These are phyloP conservation scores for Telmatherina bonti DNA, from an alignment of 2,797 vertebrate genomes.

Conservation along the genomic window DNA sequence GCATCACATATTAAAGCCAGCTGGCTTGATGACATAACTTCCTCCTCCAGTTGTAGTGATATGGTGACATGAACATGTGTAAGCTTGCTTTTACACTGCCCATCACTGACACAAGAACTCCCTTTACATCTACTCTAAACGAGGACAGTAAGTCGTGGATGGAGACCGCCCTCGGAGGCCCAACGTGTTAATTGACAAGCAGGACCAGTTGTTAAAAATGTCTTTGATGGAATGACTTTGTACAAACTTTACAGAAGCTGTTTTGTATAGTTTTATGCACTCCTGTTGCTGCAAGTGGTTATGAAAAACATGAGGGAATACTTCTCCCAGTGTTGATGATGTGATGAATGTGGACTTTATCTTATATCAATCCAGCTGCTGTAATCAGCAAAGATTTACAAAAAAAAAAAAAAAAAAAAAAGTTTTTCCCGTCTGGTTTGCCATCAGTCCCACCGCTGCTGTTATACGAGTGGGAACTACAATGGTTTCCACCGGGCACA, in stretches of 20 bases:
- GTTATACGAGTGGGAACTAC: constrained; percentile 73
- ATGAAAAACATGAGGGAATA: constrained; percentile 12
- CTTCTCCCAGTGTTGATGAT: constrained; percentile 1
- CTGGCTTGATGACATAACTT: constrained; percentile 80
- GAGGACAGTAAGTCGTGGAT: constrained; percentile 42
- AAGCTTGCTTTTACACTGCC: constrained; percentile 64
- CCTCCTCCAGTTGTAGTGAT: constrained; percentile 69
- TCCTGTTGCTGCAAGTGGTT: constrained; percentile 11
- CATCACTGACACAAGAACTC: constrained; percentile 64
- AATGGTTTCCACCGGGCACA: constrained; percentile 56
- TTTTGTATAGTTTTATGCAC: not conserved
- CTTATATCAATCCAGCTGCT: constrained; percentile 48
- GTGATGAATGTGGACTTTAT: constrained; percentile 32
- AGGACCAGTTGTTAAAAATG: constrained; percentile 35
- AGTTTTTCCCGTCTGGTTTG: constrained; percentile 78
- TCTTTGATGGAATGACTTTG: constrained; percentile 41
- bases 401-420: constrained; percentile 24
- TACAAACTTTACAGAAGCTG: constrained; percentile 20
- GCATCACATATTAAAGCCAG: constrained; percentile 69
- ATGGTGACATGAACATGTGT: constrained; percentile 76
- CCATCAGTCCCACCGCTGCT: constrained; percentile 75
- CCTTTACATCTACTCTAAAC: constrained; percentile 67
- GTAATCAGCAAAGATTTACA: constrained; percentile 43
- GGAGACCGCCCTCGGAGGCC: constrained; percentile 17
- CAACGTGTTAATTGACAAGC: constrained; percentile 30